These are phyloP conservation scores for Oscheius sp. DNA, from an alignment of 2,888 invertebrate genomes.

Conservation along the genomic window DNA sequence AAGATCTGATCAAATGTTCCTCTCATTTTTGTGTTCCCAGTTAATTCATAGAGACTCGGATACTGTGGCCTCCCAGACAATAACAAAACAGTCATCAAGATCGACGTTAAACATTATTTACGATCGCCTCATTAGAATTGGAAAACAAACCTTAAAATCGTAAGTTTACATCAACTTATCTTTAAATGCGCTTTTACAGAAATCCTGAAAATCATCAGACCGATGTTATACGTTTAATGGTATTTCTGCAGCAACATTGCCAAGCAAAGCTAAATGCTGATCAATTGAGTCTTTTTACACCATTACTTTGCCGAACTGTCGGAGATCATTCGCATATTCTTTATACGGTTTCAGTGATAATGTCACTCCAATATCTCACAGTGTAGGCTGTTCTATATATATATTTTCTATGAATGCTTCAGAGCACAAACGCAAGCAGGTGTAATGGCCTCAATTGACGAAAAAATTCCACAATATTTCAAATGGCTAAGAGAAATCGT, in stretches of 20 bases:
- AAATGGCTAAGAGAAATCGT: not conserved
- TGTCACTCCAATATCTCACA: constrained; percentile 41
- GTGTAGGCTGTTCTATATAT: constrained; percentile 20
- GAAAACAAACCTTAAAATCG: not conserved
- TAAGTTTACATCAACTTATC: not conserved
- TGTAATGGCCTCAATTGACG: not conserved
- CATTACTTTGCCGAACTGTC: not conserved
- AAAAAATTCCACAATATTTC: not conserved
- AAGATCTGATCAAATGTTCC: not conserved
- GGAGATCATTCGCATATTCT: constrained; percentile 36
- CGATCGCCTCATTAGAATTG: constrained; percentile 14
- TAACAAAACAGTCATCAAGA: not conserved
- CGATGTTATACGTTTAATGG: not conserved
- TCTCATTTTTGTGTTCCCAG: not conserved
- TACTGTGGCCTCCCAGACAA: not conserved
- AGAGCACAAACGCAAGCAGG: constrained; percentile 17
- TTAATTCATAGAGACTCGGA: constrained; percentile 3
- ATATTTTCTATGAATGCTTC: not conserved
- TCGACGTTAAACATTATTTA: not conserved
- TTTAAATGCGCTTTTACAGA: not conserved
- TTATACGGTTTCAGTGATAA: constrained; percentile 33
- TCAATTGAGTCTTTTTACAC: not conserved
- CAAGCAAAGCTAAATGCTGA: not conserved
- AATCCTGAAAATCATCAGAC: not conserved
- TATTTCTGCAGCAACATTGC: constrained; percentile 17